Conservation (phyloP, 2,888 invertebrate species). For the Oithona nana region DNA sequence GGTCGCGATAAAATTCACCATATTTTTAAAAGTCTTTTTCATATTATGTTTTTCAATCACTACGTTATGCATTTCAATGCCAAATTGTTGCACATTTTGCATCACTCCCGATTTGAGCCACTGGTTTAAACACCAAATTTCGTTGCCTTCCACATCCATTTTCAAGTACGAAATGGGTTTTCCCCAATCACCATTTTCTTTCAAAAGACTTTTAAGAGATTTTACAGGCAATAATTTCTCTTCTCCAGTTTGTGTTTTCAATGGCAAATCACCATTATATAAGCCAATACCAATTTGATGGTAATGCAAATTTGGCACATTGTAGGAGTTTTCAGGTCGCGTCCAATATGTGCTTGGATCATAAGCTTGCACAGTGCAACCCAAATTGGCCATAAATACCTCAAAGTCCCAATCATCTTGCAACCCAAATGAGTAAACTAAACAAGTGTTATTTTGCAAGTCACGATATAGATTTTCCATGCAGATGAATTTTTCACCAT, state of each 20-base stretch:
- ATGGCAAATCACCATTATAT: not conserved
- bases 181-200: not conserved
- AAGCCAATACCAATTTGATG: not conserved
- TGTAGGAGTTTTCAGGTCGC: not conserved
- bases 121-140: not conserved
- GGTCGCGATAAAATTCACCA: not conserved
- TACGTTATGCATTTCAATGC: not conserved
- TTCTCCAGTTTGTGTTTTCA: not conserved
- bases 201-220: not conserved
- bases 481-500: slow-evolving; percentile 17
- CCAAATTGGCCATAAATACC: not conserved
- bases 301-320: not conserved
- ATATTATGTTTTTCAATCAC: not conserved
- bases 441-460: not conserved
- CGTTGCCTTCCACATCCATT: slow-evolving; percentile 17
- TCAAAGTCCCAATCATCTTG: slow-evolving; percentile 18
- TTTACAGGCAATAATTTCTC: not conserved
- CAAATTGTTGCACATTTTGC: slow-evolving; percentile 20
- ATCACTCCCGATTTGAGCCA: not conserved
- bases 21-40: not conserved
- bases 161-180: slow-evolving; percentile 16
- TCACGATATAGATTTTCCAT: slow-evolving; percentile 1
- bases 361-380: slow-evolving; percentile 16
- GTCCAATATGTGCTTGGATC: slow-evolving; percentile 10
- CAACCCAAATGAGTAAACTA: slow-evolving; percentile 18